Percentiles rank a stretch among this genome's conserved stretches.
Evolutionary conservation across 1,140 invertebrate genomes (phyloP).

Genomic region (Drosophila arizonae): DNA sequence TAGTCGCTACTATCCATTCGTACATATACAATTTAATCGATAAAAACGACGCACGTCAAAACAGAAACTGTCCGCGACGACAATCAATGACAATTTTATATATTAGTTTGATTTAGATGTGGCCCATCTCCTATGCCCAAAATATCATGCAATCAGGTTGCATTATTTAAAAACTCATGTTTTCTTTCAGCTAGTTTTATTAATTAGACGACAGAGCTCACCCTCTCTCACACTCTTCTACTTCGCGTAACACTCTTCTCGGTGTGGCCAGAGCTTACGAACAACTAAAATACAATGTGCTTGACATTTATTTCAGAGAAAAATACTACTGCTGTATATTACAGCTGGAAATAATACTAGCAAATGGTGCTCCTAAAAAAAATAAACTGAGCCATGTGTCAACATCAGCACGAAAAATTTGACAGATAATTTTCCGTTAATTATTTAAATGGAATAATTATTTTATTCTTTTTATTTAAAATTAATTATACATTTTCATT

Average conservation of each 20-base stretch:
- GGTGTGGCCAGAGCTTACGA: conserved; percentile 15
- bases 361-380: not conserved
- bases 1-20: conserved; percentile 5
- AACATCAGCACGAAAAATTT: too few species aligned
- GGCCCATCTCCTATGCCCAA: not conserved
- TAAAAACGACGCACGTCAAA: conserved; percentile 15
- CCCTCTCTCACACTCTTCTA: not conserved
- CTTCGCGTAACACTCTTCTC: conserved; percentile 32
- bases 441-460: too few species aligned
- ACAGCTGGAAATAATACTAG: not conserved
- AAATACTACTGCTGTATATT: not conserved
- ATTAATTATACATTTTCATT: too few species aligned
- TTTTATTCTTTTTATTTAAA: too few species aligned
- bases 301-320: not conserved
- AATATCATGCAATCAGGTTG: not conserved
- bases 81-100: conserved; percentile 1
- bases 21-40: conserved; percentile 41
- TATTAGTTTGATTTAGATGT: conserved; percentile 8
- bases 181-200: conserved; percentile 18
- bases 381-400: not conserved
- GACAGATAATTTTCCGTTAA: too few species aligned
- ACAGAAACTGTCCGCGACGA: not conserved
- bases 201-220: conserved; percentile 17
- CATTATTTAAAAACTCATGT: conserved; percentile 24
- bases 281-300: not conserved